Conservation (phyloP, 1,140 invertebrate species). For the Trialeurodes vaporariorum region DNA sequence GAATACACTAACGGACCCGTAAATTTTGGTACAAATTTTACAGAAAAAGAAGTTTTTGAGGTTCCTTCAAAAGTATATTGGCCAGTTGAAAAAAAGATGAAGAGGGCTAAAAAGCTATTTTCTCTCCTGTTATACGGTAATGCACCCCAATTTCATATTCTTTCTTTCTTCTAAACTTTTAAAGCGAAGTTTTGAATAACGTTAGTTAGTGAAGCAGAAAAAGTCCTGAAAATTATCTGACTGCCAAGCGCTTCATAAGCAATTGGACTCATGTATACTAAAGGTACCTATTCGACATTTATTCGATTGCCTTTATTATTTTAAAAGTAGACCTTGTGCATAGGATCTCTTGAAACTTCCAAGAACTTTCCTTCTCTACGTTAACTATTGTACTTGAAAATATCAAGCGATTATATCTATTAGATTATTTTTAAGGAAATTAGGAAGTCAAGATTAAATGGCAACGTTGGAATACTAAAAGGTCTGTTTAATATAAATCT, state of each 20-base stretch:
- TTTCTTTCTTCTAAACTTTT: neutral
- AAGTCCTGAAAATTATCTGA: too few species aligned
- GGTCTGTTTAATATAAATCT: too few species aligned
- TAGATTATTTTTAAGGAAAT: too few species aligned
- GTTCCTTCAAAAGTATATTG: neutral
- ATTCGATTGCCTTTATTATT: neutral
- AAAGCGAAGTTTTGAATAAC: neutral
- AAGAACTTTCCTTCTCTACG: too few species aligned
- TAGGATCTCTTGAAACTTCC: too few species aligned
- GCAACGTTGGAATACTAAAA: too few species aligned
- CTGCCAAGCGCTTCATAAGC: too few species aligned
- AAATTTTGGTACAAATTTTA: neutral
- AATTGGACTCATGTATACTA: neutral
- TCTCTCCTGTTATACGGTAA: neutral
- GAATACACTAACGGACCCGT: neutral
- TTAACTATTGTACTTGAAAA: too few species aligned
- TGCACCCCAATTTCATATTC: neutral
- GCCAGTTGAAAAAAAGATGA: neutral
- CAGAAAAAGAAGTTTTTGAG: neutral
- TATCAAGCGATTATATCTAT: too few species aligned
- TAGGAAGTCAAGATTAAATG: too few species aligned
- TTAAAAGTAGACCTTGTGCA: too few species aligned
- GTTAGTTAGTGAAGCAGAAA: too few species aligned
- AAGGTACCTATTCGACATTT: neutral
- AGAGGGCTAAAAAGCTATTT: neutral